Conservation (phyloP, 2,113 vertebrate genomes). For the Amazona vittata region DNA sequence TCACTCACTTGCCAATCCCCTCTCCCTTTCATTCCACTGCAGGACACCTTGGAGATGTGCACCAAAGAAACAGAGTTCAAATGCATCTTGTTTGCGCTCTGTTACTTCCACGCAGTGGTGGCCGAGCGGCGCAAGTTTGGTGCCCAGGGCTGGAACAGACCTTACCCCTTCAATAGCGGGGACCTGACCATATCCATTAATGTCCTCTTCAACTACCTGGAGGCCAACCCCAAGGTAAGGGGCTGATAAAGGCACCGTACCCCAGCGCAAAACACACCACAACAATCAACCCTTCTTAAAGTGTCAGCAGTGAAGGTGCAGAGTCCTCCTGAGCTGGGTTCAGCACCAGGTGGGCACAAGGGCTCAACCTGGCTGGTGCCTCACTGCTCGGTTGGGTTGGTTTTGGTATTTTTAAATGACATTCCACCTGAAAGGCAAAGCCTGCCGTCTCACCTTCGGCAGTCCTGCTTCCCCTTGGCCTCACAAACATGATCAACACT, state of each 20-base stretch:
- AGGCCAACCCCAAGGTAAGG: conserved; percentile 74
- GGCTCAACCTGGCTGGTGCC: no score
- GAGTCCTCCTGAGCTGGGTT: not conserved
- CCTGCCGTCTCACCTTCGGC: accelerated
- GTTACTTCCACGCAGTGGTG: conserved; percentile 78
- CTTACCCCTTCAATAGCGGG: conserved; percentile 77
- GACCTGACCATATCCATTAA: conserved; percentile 77
- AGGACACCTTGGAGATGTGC: conserved; percentile 80
- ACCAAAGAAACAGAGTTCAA: conserved; percentile 77
- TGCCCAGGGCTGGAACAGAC: conserved; percentile 77
- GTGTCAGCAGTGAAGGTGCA: not conserved
- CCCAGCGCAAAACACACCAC: accelerated
- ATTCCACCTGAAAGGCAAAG: not conserved
- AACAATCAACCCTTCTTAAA: not conserved
- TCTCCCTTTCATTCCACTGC: not conserved
- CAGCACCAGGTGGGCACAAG: not conserved
- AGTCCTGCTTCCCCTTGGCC: no score
- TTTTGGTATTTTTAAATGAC: not conserved
- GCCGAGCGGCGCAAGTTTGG: conserved; percentile 79
- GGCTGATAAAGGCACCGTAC: accelerated
- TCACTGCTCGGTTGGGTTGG: not conserved
- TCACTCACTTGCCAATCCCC: not conserved
- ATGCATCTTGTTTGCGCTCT: conserved; percentile 73
- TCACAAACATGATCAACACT: not conserved
- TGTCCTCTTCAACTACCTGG: conserved; percentile 78